phyloP scores from a whole-genome alignment of 2,888 invertebrate genomes.

The Macrosiphum euphorbiae region DNA sequence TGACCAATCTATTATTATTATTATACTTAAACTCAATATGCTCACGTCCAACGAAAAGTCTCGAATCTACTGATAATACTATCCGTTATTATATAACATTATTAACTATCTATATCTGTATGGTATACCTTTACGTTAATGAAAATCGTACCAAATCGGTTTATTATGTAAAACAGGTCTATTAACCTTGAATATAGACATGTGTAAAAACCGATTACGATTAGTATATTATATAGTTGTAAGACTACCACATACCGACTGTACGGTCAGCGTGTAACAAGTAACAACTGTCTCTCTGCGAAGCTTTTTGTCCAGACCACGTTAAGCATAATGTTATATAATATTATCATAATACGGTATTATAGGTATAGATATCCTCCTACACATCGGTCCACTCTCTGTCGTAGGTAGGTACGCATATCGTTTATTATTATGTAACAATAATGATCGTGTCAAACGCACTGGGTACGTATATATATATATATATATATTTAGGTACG shows the following conservation, averaged over 20 bases:
- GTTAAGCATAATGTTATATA: not conserved
- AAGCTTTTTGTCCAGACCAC: not conserved
- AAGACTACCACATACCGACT: not conserved
- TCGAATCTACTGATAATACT: not conserved
- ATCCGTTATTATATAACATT: not conserved
- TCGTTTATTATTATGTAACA: not conserved
- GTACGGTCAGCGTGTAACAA: not conserved
- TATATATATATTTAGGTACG: too few relatives aligned
- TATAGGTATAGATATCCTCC: not conserved
- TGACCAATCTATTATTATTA: not conserved
- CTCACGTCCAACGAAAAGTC: not conserved
- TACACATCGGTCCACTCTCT: not conserved
- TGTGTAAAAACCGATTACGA: slow-evolving; percentile 15
- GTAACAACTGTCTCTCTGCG: not conserved
- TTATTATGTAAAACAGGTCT: slow-evolving; percentile 23
- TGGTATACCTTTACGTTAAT: not conserved
- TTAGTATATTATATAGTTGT: slow-evolving; percentile 2
- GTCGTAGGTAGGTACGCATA: not conserved
- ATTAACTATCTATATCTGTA: not conserved
- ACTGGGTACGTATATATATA: not conserved
- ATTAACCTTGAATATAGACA: not conserved
- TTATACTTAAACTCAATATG: not conserved
- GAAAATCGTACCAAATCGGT: slow-evolving; percentile 8
- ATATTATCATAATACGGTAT: not conserved
- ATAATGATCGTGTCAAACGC: not conserved